Base-by-base conservation (phyloP, 2,113 vertebrate species). In the Psittacus erithacus region DNA sequence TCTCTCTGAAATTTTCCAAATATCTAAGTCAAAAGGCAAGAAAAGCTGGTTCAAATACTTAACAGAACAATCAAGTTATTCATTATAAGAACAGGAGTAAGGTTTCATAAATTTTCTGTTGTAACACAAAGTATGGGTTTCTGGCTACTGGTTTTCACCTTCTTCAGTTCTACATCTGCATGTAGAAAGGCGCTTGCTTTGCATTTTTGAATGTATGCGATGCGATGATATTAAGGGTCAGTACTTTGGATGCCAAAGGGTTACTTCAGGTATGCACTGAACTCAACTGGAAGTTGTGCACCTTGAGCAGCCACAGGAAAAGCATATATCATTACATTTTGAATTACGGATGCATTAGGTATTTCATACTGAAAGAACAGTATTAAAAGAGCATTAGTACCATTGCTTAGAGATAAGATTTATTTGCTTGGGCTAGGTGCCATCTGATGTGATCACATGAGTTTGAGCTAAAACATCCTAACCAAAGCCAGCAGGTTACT, bases 51-150 rank as follows among this genome's bases (percentile, higher is more conserved):
- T 96, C 47, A 93, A 96, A 93, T 82, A 85, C 20, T 47, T 97
- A n/a, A 62, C 22, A 82, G 18, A 4, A 79, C 76, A 77, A 91
- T 33, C 6, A 77, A 67, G 65, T 57, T n/a, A 55, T 20, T 29
- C 41, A 50, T 27, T 63, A 53, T 13, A 47, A 88, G 19, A 97
- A 87, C 68, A 82, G 95, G 78, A 97, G 92, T 71, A 86, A 97
- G 94, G 17, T 60, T 91, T 97, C 77, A 81, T 92, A 93, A 80
- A 91, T 76, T 95, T 90, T 80, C 31, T 64, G 96, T 94, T 80
- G 57, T 82, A 93, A 93, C 41, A 43, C 88, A 84, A 95, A 96
- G 96, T 82, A 64, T 0, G 0, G 71, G 57, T 95, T 95, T 94
- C 96, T 94, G 92, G 65, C 79, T 35, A 84, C 33, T 23, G 70